These are phyloP conservation scores for Chrysolina oricalcia DNA, from an alignment of 2,888 invertebrate genomes.

Conservation along the genomic window DNA sequence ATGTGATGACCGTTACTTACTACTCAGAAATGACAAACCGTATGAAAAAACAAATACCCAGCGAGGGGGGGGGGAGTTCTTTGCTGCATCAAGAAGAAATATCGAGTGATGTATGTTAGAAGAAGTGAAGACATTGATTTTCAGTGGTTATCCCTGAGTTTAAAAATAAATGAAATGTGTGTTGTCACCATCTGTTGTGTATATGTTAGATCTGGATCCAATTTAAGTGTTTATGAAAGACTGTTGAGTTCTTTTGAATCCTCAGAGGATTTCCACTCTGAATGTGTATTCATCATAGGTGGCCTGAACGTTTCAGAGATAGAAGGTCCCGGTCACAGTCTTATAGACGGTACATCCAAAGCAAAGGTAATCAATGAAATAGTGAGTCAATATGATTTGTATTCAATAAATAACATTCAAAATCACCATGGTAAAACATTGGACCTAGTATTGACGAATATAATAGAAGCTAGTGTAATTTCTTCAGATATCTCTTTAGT, in stretches of 20 bases:
- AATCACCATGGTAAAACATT: constrained; percentile 6
- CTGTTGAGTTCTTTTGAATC: not conserved
- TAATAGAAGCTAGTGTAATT: constrained; percentile 3
- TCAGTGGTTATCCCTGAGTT: not conserved
- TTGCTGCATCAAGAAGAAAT: not conserved
- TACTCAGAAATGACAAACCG: not conserved
- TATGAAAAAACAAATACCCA: not conserved
- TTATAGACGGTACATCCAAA: not conserved
- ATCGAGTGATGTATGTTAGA: not conserved
- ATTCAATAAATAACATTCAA: not conserved
- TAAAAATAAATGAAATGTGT: not conserved
- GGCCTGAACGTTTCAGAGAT: not conserved
- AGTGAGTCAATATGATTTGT: not conserved
- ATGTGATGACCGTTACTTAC: not conserved
- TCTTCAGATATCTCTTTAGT: not conserved
- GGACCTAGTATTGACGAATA: not conserved
- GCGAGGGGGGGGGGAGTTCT: not conserved
- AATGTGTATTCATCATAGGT: not conserved
- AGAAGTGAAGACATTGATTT: not conserved
- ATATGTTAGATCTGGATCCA: not conserved
- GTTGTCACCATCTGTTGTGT: constrained; percentile 1
- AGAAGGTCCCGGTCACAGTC: not conserved
- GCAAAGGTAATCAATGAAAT: constrained; percentile 3
- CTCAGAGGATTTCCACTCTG: not conserved
- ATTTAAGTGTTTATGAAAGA: constrained; percentile 10